These are phyloP conservation scores for Spialia ferax DNA, from an alignment of 2,888 invertebrate species.

Conservation along the genomic window DNA sequence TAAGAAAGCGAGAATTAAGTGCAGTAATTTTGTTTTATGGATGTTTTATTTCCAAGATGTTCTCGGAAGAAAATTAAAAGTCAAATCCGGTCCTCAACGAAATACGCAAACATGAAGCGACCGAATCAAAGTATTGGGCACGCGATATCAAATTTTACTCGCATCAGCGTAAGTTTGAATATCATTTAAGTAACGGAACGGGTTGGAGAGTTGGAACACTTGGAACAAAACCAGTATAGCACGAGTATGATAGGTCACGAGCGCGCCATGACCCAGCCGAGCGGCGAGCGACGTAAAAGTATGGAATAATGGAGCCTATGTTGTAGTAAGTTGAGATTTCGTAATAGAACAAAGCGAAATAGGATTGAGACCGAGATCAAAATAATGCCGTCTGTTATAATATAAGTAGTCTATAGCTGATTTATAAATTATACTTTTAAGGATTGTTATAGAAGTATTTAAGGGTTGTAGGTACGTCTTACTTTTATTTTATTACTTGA, in stretches of 20 bases:
- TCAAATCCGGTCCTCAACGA: slow-evolving; percentile 58
- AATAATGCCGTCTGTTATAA: slow-evolving; percentile 1
- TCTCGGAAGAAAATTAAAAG: slow-evolving; percentile 53
- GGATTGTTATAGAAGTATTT: too few relatives aligned
- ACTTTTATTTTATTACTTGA: too few relatives aligned
- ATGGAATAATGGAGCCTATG: not conserved
- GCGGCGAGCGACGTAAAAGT: slow-evolving; percentile 29
- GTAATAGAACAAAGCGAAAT: slow-evolving; percentile 18
- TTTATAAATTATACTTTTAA: too few relatives aligned
- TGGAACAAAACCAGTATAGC: slow-evolving; percentile 75
- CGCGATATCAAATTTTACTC: slow-evolving; percentile 55
- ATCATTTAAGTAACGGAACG: slow-evolving; percentile 47
- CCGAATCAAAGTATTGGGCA: slow-evolving; percentile 41
- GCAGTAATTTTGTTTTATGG: slow-evolving; percentile 35
- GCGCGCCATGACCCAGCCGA: slow-evolving; percentile 62
- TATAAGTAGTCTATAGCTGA: not conserved
- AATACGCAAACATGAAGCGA: slow-evolving; percentile 51
- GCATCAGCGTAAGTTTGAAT: slow-evolving; percentile 55
- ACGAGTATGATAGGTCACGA: slow-evolving; percentile 79
- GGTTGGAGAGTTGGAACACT: slow-evolving; percentile 49
- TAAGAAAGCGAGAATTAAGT: slow-evolving; percentile 20
- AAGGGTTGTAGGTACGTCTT: too few relatives aligned
- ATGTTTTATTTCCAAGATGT: slow-evolving; percentile 50
- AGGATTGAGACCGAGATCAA: slow-evolving; percentile 13
- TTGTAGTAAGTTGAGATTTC: slow-evolving; percentile 22